A percentile compares a stretch with the other conserved stretches of the same genome.
Conservation (phyloP, 2,113 vertebrate species). For the Halcyon malimbica region DNA sequence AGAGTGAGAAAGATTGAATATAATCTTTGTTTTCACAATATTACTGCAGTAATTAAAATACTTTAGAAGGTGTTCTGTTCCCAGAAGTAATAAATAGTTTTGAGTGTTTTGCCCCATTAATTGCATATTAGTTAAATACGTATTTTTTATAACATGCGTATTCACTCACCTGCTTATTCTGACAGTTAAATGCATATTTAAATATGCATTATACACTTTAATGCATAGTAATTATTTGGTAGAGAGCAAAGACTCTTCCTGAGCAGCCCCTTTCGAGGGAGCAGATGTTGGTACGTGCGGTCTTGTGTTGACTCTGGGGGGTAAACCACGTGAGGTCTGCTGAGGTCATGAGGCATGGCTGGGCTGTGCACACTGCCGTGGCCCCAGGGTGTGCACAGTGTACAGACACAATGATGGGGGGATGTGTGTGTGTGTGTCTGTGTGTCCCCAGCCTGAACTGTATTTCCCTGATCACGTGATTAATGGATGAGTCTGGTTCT, state of each 20-base stretch:
- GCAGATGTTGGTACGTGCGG: not conserved
- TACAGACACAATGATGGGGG: fast-evolving
- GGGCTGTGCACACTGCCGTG: fast-evolving
- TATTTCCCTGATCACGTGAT: not conserved
- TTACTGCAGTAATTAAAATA: conserved; percentile 43
- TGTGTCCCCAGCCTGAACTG: not conserved
- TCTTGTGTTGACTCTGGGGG: not conserved
- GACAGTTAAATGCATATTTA: conserved; percentile 50
- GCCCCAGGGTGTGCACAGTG: fast-evolving
- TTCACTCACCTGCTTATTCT: conserved; percentile 64
- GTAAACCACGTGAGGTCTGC: fast-evolving
- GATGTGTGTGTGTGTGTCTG: no score
- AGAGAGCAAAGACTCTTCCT: not conserved
- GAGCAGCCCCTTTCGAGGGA: not conserved
- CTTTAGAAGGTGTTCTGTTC: conserved; percentile 34
- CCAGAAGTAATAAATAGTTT: conserved; percentile 60
- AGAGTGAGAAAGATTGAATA: not conserved
- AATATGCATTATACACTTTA: conserved; percentile 31
- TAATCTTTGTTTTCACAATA: conserved; percentile 25
- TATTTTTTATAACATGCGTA: conserved; percentile 55
- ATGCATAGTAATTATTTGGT: conserved; percentile 18
- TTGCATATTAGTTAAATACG: conserved; percentile 68
- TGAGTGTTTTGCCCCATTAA: conserved; percentile 65
- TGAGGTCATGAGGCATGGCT: fast-evolving
- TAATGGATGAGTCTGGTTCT: not conserved